These are phyloP conservation scores for Drosophila subquinaria DNA, from an alignment of 2,888 invertebrate genomes.

Conservation along the genomic window DNA sequence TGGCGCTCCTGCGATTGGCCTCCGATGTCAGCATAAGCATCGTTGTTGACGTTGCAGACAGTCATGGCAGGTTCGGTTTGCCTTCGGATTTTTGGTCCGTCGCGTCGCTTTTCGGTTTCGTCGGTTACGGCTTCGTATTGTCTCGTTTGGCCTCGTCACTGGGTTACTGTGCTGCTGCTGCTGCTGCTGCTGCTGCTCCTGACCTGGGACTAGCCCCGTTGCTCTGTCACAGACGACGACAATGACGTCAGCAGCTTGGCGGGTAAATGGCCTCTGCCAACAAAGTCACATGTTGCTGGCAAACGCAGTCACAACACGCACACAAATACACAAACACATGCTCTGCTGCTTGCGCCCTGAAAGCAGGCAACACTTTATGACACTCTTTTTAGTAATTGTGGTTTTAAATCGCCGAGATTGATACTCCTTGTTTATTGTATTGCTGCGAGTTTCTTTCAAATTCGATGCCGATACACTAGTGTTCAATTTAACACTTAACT, in stretches of 20 bases:
- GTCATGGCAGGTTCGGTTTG: slow-evolving; percentile 30
- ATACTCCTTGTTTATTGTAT: no score
- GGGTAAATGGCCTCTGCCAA: slow-evolving; percentile 75
- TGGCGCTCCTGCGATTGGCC: not conserved
- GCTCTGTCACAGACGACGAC: slow-evolving; percentile 29
- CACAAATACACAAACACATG: slow-evolving; percentile 8
- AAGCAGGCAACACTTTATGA: slow-evolving; percentile 37
- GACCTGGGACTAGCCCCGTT: slow-evolving; percentile 40
- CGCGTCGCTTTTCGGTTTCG: not conserved
- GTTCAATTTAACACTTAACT: no score
- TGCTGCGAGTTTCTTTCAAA: no score
- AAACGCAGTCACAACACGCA: slow-evolving; percentile 40
- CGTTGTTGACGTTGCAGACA: slow-evolving; percentile 51
- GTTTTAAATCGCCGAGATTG: no score
- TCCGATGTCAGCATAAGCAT: not conserved
- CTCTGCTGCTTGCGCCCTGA: slow-evolving; percentile 45
- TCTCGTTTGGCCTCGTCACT: slow-evolving; percentile 24
- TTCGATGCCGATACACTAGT: no score
- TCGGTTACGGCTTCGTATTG: slow-evolving; percentile 4
- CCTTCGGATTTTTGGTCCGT: slow-evolving; percentile 5
- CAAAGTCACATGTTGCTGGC: slow-evolving; percentile 74
- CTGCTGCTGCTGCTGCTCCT: slow-evolving; percentile 31
- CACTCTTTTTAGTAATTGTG: no score
- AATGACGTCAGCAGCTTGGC: slow-evolving; percentile 67
- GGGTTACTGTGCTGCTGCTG: slow-evolving; percentile 42